Evolutionary conservation across 2,797 vertebrate genomes (phyloP).

Genomic region (Peromyscus eremicus): DNA sequence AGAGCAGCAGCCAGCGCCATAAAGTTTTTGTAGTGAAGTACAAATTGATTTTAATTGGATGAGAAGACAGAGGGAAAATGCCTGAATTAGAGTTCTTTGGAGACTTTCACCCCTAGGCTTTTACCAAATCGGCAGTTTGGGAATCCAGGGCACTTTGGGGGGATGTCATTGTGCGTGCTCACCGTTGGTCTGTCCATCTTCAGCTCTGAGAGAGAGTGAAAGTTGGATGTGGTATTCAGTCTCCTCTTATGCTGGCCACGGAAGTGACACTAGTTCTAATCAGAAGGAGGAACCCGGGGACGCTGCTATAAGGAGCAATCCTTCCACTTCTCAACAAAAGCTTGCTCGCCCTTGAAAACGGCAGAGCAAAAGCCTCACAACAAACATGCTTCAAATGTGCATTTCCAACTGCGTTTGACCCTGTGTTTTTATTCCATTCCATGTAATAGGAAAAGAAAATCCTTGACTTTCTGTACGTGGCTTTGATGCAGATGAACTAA

Average conservation of each 20-base stretch:
- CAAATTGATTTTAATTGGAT: constrained; percentile 35
- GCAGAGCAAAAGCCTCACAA: background rate
- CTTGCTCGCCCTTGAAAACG: background rate
- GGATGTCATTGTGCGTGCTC: background rate
- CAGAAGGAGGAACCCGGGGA: background rate
- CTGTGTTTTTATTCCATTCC: background rate
- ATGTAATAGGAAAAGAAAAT: background rate
- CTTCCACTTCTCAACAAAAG: background rate
- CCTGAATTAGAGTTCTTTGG: background rate
- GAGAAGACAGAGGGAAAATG: constrained; percentile 1
- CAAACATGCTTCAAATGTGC: background rate
- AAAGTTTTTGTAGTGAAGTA: constrained; percentile 12
- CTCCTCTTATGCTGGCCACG: background rate
- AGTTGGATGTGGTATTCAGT: background rate
- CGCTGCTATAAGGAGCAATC: background rate
- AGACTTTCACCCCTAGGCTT: background rate
- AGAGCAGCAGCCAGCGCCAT: background rate
- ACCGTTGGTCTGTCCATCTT: background rate
- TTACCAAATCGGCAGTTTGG: constrained; percentile 1
- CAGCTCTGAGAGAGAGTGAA: background rate
- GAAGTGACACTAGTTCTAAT: background rate
- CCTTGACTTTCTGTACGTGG: background rate
- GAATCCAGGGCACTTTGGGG: background rate
- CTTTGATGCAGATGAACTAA: background rate
- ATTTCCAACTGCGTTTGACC: background rate